phyloP scores from a whole-genome alignment of 2,888 invertebrate genomes.

The Ceraclea dissimilis region DNA sequence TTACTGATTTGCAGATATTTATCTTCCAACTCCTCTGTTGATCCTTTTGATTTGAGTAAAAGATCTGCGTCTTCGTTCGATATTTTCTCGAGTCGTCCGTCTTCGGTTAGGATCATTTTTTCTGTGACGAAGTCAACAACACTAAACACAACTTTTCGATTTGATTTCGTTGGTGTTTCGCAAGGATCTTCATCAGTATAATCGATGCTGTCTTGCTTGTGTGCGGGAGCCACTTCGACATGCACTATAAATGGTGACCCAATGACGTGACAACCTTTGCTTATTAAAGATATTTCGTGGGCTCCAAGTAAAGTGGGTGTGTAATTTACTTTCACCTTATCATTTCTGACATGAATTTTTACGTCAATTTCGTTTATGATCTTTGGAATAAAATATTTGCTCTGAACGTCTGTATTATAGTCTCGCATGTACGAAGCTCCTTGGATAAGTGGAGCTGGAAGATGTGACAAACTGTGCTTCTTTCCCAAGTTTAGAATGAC shows the following conservation, averaged over 20 bases:
- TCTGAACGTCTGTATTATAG: constrained; percentile 43
- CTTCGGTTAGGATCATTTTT: constrained; percentile 49
- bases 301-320: constrained; percentile 45
- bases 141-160: constrained; percentile 42
- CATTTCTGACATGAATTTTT: constrained; percentile 39
- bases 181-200: constrained; percentile 32
- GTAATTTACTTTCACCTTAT: constrained; percentile 48
- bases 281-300: constrained; percentile 50
- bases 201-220: constrained; percentile 30
- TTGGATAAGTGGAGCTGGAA: constrained; percentile 40
- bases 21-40: constrained; percentile 25
- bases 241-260: constrained; percentile 54
- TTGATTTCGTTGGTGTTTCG: constrained; percentile 19
- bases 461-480: constrained; percentile 39
- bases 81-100: constrained; percentile 44
- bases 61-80: constrained; percentile 40
- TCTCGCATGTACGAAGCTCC: constrained; percentile 41
- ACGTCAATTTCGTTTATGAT: constrained; percentile 47
- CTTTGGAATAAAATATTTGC: constrained; percentile 45
- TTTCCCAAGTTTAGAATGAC: constrained; percentile 36
- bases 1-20: constrained; percentile 21
- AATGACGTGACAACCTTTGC: constrained; percentile 47
- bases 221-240: constrained; percentile 30
- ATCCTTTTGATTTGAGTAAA: constrained; percentile 22
- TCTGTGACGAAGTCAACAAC: constrained; percentile 51